These are phyloP conservation scores for Dugesia japonica DNA, from an alignment of 2,888 invertebrate species.

Conservation along the genomic window DNA sequence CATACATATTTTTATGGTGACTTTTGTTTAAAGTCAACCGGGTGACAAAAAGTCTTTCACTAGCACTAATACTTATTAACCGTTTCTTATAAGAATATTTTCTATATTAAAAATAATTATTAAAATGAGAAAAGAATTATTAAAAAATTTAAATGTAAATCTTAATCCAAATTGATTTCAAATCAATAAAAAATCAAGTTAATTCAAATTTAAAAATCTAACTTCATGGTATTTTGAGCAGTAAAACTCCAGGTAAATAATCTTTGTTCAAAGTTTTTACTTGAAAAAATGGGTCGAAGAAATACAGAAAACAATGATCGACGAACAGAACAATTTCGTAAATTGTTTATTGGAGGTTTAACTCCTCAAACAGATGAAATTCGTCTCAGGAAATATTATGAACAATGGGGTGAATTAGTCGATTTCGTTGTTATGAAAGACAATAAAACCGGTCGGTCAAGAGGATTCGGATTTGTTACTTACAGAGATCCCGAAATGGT, in stretches of 20 bases:
- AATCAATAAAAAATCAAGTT: neutral
- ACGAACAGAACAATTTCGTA: slow-evolving; percentile 54
- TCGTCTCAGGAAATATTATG: slow-evolving; percentile 72
- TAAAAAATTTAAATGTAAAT: no score
- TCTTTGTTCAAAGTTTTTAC: neutral
- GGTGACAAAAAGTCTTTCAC: no score
- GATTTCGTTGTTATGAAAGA: slow-evolving; percentile 36
- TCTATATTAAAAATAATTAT: no score
- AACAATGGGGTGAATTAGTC: slow-evolving; percentile 71
- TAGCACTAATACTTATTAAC: no score
- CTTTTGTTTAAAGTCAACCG: no score
- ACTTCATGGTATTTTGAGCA: slow-evolving; percentile 5
- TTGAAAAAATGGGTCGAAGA: neutral
- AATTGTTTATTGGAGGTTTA: slow-evolving; percentile 76
- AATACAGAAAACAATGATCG: slow-evolving; percentile 23
- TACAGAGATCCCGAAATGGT: slow-evolving; percentile 81
- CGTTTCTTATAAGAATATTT: no score
- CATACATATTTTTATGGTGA: no score
- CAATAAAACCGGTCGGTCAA: slow-evolving; percentile 46
- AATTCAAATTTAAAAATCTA: slow-evolving; percentile 6
- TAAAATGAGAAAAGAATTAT: no score
- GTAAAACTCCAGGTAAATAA: neutral
- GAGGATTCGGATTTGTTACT: slow-evolving; percentile 95
- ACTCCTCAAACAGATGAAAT: slow-evolving; percentile 78
- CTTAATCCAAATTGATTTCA: neutral